phyloP scores from a whole-genome alignment of 1,140 invertebrate genomes.

The Subanguina moxae region DNA sequence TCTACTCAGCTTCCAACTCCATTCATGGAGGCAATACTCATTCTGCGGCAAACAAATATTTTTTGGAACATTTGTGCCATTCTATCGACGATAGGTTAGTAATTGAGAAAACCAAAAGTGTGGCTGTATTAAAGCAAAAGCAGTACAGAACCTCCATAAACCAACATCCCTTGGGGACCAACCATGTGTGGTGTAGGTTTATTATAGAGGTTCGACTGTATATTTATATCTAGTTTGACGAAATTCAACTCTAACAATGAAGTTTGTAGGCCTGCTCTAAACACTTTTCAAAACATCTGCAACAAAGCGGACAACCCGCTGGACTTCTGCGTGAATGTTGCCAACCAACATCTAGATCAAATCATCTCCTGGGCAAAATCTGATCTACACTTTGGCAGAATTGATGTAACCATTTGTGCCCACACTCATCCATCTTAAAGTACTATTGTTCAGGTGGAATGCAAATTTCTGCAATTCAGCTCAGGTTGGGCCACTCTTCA shows the following conservation, averaged over 20 bases:
- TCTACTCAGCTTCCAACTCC: slow-evolving; percentile 15
- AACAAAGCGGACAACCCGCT: slow-evolving; percentile 11
- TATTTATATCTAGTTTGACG: not conserved
- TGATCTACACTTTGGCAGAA: slow-evolving; percentile 15
- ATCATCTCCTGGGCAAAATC: slow-evolving; percentile 29
- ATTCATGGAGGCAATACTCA: not conserved
- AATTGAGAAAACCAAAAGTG: not conserved
- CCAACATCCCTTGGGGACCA: no score
- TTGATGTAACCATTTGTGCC: slow-evolving; percentile 9
- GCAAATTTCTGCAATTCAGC: slow-evolving; percentile 6
- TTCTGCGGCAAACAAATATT: slow-evolving; percentile 7
- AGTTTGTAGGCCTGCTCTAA: slow-evolving; percentile 17
- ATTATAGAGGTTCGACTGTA: no score
- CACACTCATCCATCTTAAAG: not conserved
- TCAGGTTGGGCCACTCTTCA: slow-evolving; percentile 38
- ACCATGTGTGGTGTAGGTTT: no score
- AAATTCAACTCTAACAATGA: not conserved
- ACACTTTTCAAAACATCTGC: slow-evolving; percentile 12
- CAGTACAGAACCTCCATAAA: not conserved
- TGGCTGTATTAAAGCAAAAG: not conserved
- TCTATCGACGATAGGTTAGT: slow-evolving; percentile 27
- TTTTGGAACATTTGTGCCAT: slow-evolving; percentile 27
- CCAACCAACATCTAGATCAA: slow-evolving; percentile 13
- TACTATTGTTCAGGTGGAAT: slow-evolving; percentile 14
- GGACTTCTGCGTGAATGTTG: slow-evolving; percentile 21